Evolutionary conservation across 2,888 invertebrate species (phyloP), one percentile per base, ranked within the genome.

Genomic region (Ophioninae sp.): DNA sequence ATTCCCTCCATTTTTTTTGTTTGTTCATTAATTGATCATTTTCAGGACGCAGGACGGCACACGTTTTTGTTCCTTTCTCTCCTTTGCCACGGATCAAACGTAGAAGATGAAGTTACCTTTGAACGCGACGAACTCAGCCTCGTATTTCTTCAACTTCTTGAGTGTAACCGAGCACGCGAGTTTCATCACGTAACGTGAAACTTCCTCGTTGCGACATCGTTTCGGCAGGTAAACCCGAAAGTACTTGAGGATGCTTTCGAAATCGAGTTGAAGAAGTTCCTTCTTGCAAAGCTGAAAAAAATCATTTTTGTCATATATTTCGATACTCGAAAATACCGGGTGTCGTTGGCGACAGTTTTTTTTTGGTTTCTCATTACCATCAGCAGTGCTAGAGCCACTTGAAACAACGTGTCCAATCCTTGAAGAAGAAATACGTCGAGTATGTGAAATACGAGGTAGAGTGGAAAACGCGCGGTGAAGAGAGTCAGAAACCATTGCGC

Each of bases 401-500:
- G 99, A 93, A 99, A 99, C 83, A 99, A 94, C 0, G 98, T 97
- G 91, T 98, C 98, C 90, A 98, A 96, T 74, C 99, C 99, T 95
- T 98, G 97, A 41, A 98, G 94, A 22, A 99, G 95, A 93, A 99
- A 99, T 71, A 99, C 96, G 93, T 99, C 99, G 83, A 99, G 95
- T 78, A 99, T 99, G 93, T 98, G 98, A 94, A 99, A 99, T 51
- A 99, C 97, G 94, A 99, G 96, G 90, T 97, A 98, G 59, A 99
- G 94, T 0, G 99, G 99, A 93, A 99, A 99, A 90, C 99, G 96
- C 51, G 99, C 99, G 1, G 99, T 99, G 94, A 98, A 99, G n/a
- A 99, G 95, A 0, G 99, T 99, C 76, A 99, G 95, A 94, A 99
- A 99, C 99, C 99, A 99, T 93, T 99, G 99, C 6, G 98, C 98